Conservation (phyloP, 2,113 vertebrate genomes). For the Chitala chitala region DNA sequence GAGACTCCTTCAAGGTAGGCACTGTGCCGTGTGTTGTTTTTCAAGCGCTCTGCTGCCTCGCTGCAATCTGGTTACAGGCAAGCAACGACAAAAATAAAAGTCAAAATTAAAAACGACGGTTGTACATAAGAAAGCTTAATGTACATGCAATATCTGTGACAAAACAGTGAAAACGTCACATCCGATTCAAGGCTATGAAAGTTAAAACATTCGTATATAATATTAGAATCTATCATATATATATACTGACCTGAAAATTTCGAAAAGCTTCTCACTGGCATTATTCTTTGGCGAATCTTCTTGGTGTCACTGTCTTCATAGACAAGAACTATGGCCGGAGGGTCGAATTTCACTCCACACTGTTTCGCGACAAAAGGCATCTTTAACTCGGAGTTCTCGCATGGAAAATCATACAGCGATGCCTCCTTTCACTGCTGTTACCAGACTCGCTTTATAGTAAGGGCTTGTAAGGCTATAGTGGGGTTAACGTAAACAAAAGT, state of each 20-base stretch:
- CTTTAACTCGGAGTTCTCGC: no score
- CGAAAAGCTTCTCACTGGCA: constrained; percentile 82
- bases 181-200: no score
- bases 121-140: not conserved
- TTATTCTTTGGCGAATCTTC: constrained; percentile 74
- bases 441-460: no score
- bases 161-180: no score
- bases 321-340: constrained; percentile 79
- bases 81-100: not conserved
- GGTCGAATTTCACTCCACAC: constrained; percentile 81
- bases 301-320: constrained; percentile 62
- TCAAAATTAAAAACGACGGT: not conserved
- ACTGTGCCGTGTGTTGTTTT: constrained; percentile 77
- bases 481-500: no score
- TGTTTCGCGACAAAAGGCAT: constrained; percentile 73
- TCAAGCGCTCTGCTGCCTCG: constrained; percentile 79
- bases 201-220: no score
- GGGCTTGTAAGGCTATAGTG: no score
- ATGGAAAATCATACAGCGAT: no score
- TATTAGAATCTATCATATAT: no score
- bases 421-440: no score
- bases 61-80: constrained; percentile 65
- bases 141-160: no score
- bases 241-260: constrained; percentile 71
- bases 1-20: constrained; percentile 74